Evolutionary conservation across 2,113 vertebrate species (phyloP).

Genomic region (Chitala chitala): DNA sequence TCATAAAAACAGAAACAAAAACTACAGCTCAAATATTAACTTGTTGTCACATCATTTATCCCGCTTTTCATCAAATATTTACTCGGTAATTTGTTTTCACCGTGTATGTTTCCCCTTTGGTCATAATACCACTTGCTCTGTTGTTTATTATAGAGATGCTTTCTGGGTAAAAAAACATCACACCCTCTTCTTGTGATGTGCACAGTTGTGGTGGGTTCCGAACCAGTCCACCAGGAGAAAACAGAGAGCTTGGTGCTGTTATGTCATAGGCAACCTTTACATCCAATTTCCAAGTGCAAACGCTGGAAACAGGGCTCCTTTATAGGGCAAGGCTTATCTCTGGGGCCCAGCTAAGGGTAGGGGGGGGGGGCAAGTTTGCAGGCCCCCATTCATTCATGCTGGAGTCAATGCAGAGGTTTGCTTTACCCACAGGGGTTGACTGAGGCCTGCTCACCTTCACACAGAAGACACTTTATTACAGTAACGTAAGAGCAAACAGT

Average conservation of each 20-base stretch:
- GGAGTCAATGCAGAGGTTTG: slow-evolving; percentile 13
- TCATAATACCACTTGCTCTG: background rate
- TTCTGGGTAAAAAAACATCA: background rate
- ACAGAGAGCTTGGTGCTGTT: background rate
- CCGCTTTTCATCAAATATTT: background rate
- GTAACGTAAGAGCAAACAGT: slow-evolving; percentile 9
- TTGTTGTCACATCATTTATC: background rate
- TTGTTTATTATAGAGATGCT: background rate
- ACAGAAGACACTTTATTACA: slow-evolving; percentile 20
- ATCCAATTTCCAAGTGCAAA: slow-evolving; percentile 4
- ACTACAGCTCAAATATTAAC: background rate
- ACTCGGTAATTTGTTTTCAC: background rate
- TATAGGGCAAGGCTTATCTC: slow-evolving; percentile 12
- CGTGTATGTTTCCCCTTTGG: background rate
- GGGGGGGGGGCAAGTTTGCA: background rate
- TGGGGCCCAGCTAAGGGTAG: slow-evolving; percentile 2
- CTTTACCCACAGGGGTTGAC: slow-evolving; percentile 13
- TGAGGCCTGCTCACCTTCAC: background rate
- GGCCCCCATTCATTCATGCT: slow-evolving; percentile 14
- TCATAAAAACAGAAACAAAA: background rate
- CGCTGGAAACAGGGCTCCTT: slow-evolving; percentile 12
- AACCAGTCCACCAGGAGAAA: background rate
- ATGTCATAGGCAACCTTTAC: background rate
- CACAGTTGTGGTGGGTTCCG: background rate
- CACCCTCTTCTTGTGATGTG: background rate